phyloP scores from a whole-genome alignment of 2,888 invertebrate genomes.

The Plagodis pulveraria region DNA sequence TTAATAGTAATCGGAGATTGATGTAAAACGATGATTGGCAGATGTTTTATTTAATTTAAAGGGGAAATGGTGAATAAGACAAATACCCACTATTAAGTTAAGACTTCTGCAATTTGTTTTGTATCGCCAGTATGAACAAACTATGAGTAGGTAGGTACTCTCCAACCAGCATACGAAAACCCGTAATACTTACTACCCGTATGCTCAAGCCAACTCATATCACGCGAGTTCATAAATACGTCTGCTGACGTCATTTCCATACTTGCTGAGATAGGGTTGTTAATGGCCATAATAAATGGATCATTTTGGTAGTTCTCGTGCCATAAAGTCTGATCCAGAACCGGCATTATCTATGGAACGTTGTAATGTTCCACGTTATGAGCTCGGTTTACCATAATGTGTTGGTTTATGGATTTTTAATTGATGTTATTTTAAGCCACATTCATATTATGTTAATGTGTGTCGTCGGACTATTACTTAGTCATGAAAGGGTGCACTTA shows the following conservation, averaged over 20 bases:
- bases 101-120: too few relatives aligned
- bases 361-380: slow-evolving; percentile 34
- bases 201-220: slow-evolving; percentile 17
- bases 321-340: slow-evolving; percentile 47
- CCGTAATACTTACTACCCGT: too few relatives aligned
- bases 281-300: slow-evolving; percentile 57
- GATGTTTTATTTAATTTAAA: too few relatives aligned
- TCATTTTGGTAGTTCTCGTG: slow-evolving; percentile 47
- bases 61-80: too few relatives aligned
- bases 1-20: too few relatives aligned
- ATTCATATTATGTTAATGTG: slow-evolving; percentile 10
- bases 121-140: too few relatives aligned
- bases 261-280: slow-evolving; percentile 49
- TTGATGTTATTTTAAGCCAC: slow-evolving; percentile 27
- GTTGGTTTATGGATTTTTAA: slow-evolving; percentile 28
- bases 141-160: too few relatives aligned
- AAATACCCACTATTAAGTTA: too few relatives aligned
- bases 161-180: too few relatives aligned
- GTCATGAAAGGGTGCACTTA: slow-evolving; percentile 1
- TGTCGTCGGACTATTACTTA: slow-evolving; percentile 16
- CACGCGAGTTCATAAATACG: slow-evolving; percentile 47
- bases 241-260: slow-evolving; percentile 52
- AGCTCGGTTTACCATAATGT: slow-evolving; percentile 29
- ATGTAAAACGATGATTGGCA: too few relatives aligned
- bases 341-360: slow-evolving; percentile 38